Evolutionary conservation across 2,888 invertebrate species (phyloP).

Genomic region (Lasiommata megera): DNA sequence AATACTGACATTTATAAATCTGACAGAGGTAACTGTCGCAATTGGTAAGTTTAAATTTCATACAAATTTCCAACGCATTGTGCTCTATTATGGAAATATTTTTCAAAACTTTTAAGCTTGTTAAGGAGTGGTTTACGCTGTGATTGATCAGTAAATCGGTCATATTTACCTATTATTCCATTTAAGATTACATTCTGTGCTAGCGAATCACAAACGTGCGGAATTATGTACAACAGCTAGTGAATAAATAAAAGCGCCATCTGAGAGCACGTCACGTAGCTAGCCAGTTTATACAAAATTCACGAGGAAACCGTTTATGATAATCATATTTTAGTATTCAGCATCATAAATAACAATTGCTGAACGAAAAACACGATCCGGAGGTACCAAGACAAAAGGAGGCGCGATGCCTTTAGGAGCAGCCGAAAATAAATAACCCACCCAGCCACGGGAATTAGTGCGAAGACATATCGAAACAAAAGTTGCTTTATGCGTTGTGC

Average conservation of each 20-base stretch:
- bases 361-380: conserved; percentile 38
- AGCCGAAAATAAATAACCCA: conserved; percentile 25
- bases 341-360: conserved; percentile 46
- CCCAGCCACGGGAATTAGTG: conserved; percentile 6
- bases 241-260: conserved; percentile 7
- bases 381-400: conserved; percentile 24
- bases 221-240: background rate
- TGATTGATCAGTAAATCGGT: too few relatives aligned
- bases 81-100: too few relatives aligned
- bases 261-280: conserved; percentile 17
- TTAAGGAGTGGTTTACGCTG: too few relatives aligned
- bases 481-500: background rate
- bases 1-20: too few relatives aligned
- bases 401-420: conserved; percentile 25
- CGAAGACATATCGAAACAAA: conserved; percentile 16
- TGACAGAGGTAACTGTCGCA: too few relatives aligned
- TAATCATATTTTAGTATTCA: conserved; percentile 37
- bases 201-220: background rate
- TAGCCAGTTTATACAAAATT: conserved; percentile 32
- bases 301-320: conserved; percentile 43
- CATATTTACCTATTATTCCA: too few relatives aligned
- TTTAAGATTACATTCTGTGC: too few relatives aligned
- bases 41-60: too few relatives aligned
- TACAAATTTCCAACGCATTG: too few relatives aligned
- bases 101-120: too few relatives aligned